Base-by-base conservation (phyloP, 1,140 invertebrate species). In the Saccostrea cuccullata region DNA sequence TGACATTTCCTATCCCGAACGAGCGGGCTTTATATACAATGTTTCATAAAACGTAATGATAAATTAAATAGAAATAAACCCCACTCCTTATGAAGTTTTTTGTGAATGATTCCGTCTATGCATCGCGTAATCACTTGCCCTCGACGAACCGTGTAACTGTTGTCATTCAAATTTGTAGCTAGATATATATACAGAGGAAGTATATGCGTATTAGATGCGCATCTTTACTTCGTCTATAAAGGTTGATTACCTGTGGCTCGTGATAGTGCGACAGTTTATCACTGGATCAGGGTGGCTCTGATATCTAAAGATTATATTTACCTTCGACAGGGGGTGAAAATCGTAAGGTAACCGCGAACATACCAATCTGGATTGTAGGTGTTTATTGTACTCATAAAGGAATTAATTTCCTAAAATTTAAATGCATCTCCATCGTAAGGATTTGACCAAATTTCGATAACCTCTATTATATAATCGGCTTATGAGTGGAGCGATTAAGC, bases 301-400 rank as follows among this genome's bases (percentile, higher is more conserved):
- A 77, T 77, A 77, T 77, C 70, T 77, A 77, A 6, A 30, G n/a
- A 20, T 60, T 30, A 30, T 26, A 77, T 77, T 30, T 77, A 77
- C 70, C 70, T 77, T 26, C 30, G 12, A 30, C 12, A 77, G 30
- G 30, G 58, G 70, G 26, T 77, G 70, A 77, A 23, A 26, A 77
- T 30, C 70, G 23, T 23, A 77, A 36, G 70, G 70, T 26, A 17
- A 73, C 23, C 70, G 70, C 12, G 23, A 73, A 73, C 70, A 77
- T 26, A 47, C 47, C 23, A 15, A 30, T 36, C 70, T 77, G 70
- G 70, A 77, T 30, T 77, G 26, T 5, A 11, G 23, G 30, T 26
- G 12, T 77, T 77, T 30, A 30, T 36, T 15, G 15, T 77, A 77
- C 70, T 77, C 70, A 13, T 77, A 40, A 77, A 77, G 70, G 23